Evolutionary conservation across 2,888 invertebrate genomes (phyloP), one percentile per base, ranked within the genome.

Genomic region (Helleia helle): DNA sequence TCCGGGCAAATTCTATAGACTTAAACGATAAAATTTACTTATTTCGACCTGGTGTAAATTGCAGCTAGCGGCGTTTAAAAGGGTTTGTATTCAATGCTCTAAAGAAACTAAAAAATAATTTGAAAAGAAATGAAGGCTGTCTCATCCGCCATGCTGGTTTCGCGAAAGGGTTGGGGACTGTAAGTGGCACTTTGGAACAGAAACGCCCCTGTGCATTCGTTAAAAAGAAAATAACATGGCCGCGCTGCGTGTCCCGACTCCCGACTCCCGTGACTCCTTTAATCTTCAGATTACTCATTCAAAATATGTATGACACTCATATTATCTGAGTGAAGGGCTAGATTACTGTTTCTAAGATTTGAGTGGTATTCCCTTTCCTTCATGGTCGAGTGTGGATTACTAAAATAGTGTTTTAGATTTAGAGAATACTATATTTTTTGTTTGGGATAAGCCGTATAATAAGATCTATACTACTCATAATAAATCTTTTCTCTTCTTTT

Each of bases 111-210:
- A 69, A 71, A 65, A 66, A 67, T 50, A 48, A 68, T 56, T 58
- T 54, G 55, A 64, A 71, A 68, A 66, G 65, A 68, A 70, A 68
- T 60, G 62, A 70, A 65, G 65, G 54, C 57, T 55, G 59, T 66
- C 66, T 66, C 65, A 70, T 74, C 73, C 75, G 77, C 80, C 72
- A 77, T 80, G 69, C 67, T 75, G 76, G 71, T 73, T 79, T 72
- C 71, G 63, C 58, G 56, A 65, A 68, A 71, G 75, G 79, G 80
- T 72, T 70, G 72, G 80, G 74, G 70, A 59, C 62, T 65, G 73
- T 65, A 77, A 84, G 83, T 79, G 72, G 56, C 69, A 72, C 83
- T 83, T 75, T 62, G 58, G 44, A 41, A 48, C 46, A 60, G 76
- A 60, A 72, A 81, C 80, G 77, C 81, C 80, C 81, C 71, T 54